Percentiles rank a stretch among this genome's conserved stretches.
Conservation (phyloP, 2,797 vertebrate species). For the Spinus pinus region DNA sequence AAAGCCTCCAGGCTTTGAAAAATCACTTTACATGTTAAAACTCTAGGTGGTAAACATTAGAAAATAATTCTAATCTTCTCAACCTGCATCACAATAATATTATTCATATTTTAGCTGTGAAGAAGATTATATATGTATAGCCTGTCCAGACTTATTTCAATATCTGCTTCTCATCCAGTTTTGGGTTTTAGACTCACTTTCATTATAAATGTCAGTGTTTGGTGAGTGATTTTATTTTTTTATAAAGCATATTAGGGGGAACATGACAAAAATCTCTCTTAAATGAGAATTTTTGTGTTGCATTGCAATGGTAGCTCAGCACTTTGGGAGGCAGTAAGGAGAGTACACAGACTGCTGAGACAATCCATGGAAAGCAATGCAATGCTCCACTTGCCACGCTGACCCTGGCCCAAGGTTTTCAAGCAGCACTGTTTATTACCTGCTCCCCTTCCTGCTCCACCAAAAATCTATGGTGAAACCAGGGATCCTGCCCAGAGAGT, state of each 20-base stretch:
- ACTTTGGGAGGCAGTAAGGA: background rate
- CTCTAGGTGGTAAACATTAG: background rate
- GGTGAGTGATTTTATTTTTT: background rate
- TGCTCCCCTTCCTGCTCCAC: background rate
- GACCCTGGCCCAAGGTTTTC: background rate
- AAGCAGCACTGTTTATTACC: background rate
- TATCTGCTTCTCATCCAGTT: background rate
- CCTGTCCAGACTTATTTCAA: background rate
- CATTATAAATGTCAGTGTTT: background rate
- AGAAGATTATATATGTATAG: background rate
- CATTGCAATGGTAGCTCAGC: background rate
- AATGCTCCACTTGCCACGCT: background rate
- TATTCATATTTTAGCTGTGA: background rate
- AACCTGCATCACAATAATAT: background rate
- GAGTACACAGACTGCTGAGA: background rate
- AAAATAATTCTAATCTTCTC: background rate
- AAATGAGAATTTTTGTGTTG: background rate
- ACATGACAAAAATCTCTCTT: background rate
- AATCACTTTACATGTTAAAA: background rate
- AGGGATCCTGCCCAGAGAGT: background rate
- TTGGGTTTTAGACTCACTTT: background rate
- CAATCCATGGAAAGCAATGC: fast-evolving
- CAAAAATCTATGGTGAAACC: background rate
- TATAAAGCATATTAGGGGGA: background rate
- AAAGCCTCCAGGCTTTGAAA: background rate